A percentile compares a stretch with the other conserved stretches of the same genome.
phyloP scores from a whole-genome alignment of 2,113 vertebrate species.

The Cichladusa arquata region DNA sequence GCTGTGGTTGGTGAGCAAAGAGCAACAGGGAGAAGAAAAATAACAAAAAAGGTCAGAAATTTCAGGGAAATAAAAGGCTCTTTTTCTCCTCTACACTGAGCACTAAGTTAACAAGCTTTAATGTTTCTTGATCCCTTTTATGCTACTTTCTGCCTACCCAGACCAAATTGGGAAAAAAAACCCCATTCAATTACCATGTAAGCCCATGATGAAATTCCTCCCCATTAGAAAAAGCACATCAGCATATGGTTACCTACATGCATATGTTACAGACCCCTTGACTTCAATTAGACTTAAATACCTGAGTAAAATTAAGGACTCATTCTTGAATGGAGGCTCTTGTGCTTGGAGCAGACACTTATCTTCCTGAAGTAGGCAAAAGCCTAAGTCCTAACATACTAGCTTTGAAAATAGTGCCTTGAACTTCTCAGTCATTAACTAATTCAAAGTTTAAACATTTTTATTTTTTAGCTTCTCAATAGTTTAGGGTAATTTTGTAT shows the following conservation, averaged over 20 bases:
- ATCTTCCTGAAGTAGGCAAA: not conserved
- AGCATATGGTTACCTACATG: slow-evolving; percentile 19
- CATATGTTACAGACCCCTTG: slow-evolving; percentile 1
- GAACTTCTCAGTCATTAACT: not conserved
- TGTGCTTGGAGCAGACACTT: not conserved
- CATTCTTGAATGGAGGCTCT: slow-evolving; percentile 23
- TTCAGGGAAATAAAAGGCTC: slow-evolving; percentile 25
- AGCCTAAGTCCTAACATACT: not conserved
- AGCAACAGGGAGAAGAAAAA: slow-evolving; percentile 42
- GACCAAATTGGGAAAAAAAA: not conserved
- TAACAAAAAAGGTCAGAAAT: slow-evolving; percentile 50
- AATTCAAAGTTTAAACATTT: not conserved
- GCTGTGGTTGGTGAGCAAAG: slow-evolving; percentile 24
- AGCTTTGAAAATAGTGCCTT: not conserved
- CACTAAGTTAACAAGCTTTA: slow-evolving; percentile 7
- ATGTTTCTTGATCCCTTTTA: not conserved
- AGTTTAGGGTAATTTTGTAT: not conserved
- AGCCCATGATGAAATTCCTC: not conserved
- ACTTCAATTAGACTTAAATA: slow-evolving; percentile 47
- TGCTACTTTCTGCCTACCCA: not conserved
- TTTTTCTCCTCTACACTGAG: not conserved
- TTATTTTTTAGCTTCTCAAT: not conserved
- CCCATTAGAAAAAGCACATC: not conserved
- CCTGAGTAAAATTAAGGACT: slow-evolving; percentile 33
- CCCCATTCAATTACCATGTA: not conserved